Conservation (phyloP, 2,113 vertebrate genomes). For the Micromys minutus region DNA sequence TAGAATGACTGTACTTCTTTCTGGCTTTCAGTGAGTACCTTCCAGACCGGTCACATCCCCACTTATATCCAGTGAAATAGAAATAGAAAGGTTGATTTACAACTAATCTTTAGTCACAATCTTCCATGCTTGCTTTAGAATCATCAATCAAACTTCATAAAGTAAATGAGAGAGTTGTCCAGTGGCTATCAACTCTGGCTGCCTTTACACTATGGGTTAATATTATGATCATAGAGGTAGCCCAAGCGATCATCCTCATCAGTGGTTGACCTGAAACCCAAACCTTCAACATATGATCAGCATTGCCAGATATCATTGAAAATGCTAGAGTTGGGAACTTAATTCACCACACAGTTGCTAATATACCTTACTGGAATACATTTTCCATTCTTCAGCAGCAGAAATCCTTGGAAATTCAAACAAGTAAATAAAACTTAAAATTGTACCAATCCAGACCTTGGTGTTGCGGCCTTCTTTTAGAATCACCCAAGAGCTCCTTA, state of each 20-base stretch:
- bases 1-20: constrained; percentile 78
- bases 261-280: constrained; percentile 10
- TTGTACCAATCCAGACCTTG: not conserved
- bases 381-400: not conserved
- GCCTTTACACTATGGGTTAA: constrained; percentile 19
- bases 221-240: not conserved
- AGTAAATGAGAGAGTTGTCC: constrained; percentile 43
- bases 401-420: constrained; percentile 19
- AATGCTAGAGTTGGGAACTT: not conserved
- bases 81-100: constrained; percentile 69
- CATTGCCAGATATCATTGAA: not conserved
- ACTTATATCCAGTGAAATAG: constrained; percentile 84
- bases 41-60: constrained; percentile 67
- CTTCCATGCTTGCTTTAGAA: constrained; percentile 61
- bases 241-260: not conserved
- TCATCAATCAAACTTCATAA: constrained; percentile 76
- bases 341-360: not conserved
- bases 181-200: not conserved
- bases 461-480: not conserved
- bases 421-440: constrained; percentile 16
- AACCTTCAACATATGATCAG: not conserved
- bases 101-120: constrained; percentile 71
- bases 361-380: not conserved
- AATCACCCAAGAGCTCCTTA: not conserved
- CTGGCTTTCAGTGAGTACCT: constrained; percentile 80